phyloP scores from a whole-genome alignment of 2,888 invertebrate genomes.

The Therioaphis trifolii region DNA sequence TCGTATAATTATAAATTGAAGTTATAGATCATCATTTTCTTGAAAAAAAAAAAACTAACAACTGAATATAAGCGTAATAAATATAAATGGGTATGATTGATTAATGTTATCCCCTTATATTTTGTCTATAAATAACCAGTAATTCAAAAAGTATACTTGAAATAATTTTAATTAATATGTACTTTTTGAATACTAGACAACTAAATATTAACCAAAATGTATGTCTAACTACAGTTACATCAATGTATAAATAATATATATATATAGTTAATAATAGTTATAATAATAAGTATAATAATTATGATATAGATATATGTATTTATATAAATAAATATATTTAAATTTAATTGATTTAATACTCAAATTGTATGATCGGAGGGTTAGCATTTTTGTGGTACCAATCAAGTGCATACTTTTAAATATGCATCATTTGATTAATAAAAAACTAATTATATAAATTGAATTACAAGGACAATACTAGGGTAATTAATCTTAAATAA shows the following conservation, averaged over 20 bases:
- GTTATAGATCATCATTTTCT: constrained; percentile 53
- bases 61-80: constrained; percentile 51
- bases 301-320: neutral
- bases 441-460: constrained; percentile 5
- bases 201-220: constrained; percentile 35
- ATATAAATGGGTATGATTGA: constrained; percentile 45
- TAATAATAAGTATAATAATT: constrained; percentile 33
- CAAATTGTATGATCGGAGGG: constrained; percentile 57
- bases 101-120: constrained; percentile 31
- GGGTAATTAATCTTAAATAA: constrained; percentile 17
- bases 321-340: constrained; percentile 38
- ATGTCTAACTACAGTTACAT: constrained; percentile 32
- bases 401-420: constrained; percentile 39
- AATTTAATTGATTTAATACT: constrained; percentile 54
- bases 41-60: constrained; percentile 52
- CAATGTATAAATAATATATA: constrained; percentile 28
- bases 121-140: constrained; percentile 15
- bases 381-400: constrained; percentile 58
- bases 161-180: constrained; percentile 32
- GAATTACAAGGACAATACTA: constrained; percentile 29
- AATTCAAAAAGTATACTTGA: constrained; percentile 8
- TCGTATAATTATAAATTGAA: constrained; percentile 58
- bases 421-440: constrained; percentile 52
- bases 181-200: constrained; percentile 17
- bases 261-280: neutral